A percentile compares a stretch with the other conserved stretches of the same genome.
These are phyloP conservation scores for Girardinichthys multiradiatus DNA, from an alignment of 2,113 vertebrate species.

Conservation along the genomic window DNA sequence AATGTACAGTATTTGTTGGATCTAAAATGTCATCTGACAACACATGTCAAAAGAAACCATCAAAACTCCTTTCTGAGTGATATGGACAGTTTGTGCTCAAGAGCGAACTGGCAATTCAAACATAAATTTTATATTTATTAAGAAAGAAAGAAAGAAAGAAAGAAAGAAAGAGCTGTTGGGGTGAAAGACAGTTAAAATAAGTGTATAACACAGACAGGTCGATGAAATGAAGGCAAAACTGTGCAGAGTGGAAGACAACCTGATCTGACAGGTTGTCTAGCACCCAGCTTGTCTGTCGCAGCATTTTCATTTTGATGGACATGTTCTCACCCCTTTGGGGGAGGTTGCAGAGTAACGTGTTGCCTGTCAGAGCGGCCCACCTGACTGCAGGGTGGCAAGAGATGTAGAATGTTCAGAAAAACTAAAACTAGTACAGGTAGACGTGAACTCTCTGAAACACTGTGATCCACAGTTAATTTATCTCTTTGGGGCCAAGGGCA, in stretches of 20 bases:
- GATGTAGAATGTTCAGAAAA: constrained; percentile 47
- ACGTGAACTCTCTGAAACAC: constrained; percentile 59
- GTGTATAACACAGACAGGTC: constrained; percentile 34
- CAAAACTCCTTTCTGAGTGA: constrained; percentile 8
- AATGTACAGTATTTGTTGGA: neutral
- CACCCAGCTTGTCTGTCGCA: constrained; percentile 62
- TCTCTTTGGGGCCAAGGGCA: constrained; percentile 70
- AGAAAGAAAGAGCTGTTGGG: constrained; percentile 7
- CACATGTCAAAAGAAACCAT: constrained; percentile 2
- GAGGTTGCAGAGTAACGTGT: constrained; percentile 70
- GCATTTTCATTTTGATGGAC: constrained; percentile 69
- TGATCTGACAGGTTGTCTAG: constrained; percentile 70
- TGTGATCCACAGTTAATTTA: constrained; percentile 69
- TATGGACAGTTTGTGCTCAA: constrained; percentile 1
- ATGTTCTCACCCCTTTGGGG: constrained; percentile 71
- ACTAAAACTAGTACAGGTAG: constrained; percentile 33
- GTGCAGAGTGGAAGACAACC: constrained; percentile 49
- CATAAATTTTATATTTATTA: constrained; percentile 48
- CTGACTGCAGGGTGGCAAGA: constrained; percentile 19
- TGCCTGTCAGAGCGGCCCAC: constrained; percentile 65
- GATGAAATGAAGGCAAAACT: constrained; percentile 65
- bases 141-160: constrained; percentile 15
- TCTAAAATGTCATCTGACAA: constrained; percentile 25
- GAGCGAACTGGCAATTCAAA: constrained; percentile 34
- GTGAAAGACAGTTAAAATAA: constrained; percentile 36